Evolutionary conservation across 1,140 invertebrate genomes (phyloP).

Genomic region (Bactericera cockerelli): DNA sequence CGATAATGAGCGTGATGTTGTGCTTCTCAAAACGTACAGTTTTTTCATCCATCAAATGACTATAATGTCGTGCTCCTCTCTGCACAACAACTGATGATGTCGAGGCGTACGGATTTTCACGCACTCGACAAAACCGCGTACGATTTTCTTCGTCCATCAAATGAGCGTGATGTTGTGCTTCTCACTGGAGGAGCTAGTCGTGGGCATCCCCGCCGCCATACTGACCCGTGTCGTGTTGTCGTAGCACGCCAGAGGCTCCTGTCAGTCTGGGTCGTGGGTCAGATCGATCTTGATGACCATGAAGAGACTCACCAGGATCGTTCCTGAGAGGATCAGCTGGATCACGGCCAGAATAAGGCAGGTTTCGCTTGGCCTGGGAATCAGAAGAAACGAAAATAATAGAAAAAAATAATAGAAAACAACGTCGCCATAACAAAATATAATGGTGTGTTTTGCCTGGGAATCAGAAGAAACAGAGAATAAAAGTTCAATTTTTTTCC

Average conservation of each 20-base stretch:
- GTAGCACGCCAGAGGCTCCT: conserved; percentile 5
- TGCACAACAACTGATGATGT: no score
- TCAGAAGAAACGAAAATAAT: background rate
- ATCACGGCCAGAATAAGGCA: conserved; percentile 13
- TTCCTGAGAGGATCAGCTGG: conserved; percentile 6
- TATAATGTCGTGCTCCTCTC: no score
- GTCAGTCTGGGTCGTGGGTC: conserved; percentile 15
- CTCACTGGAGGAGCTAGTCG: conserved; percentile 6
- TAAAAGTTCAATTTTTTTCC: background rate
- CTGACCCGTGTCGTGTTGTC: background rate
- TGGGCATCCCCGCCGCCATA: background rate
- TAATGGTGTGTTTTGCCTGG: background rate
- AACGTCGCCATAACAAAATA: conserved; percentile 12
- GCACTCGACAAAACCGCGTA: no score
- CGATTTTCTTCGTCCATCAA: no score
- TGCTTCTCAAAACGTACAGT: no score
- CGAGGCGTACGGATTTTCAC: no score
- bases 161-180: conserved; percentile 13
- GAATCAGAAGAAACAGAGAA: no score
- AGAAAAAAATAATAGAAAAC: conserved; percentile 2
- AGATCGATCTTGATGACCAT: conserved; percentile 12
- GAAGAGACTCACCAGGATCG: conserved; percentile 5
- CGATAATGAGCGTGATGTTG: no score
- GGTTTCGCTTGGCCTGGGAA: conserved; percentile 11
- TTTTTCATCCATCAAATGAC: no score